Evolutionary conservation across 2,113 vertebrate species (phyloP).

Genomic region (Rousettus leschenaultii): DNA sequence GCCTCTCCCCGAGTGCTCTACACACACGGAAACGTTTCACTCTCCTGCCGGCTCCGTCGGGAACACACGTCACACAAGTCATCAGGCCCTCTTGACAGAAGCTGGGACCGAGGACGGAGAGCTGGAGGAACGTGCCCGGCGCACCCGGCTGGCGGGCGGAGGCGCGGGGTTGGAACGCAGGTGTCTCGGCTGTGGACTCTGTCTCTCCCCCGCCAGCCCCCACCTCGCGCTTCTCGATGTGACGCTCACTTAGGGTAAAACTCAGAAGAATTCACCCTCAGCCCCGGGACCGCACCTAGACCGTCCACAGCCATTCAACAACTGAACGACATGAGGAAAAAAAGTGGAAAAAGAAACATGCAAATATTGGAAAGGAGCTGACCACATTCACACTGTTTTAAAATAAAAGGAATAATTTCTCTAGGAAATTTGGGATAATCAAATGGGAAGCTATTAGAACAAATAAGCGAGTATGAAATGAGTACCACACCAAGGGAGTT

Average conservation of each 20-base stretch:
- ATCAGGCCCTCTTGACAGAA: too few species aligned
- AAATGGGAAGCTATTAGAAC: not conserved
- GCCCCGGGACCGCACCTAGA: not conserved
- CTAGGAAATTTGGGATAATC: not conserved
- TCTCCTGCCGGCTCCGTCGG: not conserved
- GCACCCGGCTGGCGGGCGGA: not conserved
- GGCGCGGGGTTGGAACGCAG: not conserved
- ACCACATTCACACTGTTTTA: not conserved
- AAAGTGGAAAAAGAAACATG: not conserved
- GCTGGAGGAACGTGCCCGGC: not conserved
- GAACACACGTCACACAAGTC: not conserved
- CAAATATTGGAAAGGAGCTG: not conserved
- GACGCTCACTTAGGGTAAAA: not conserved
- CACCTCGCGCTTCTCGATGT: accelerated
- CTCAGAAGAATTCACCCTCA: not conserved
- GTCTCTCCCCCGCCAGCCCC: not conserved
- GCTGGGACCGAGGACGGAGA: not conserved
- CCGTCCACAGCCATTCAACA: not conserved
- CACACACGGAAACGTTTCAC: not conserved
- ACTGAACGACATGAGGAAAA: not conserved
- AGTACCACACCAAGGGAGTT: not conserved
- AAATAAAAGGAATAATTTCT: not conserved
- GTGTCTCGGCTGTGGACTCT: not conserved
- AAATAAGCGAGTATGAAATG: not conserved
- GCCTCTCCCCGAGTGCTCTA: not conserved